Evolutionary conservation across 2,797 vertebrate species (phyloP).

Genomic region (Coccyzus lansbergi): DNA sequence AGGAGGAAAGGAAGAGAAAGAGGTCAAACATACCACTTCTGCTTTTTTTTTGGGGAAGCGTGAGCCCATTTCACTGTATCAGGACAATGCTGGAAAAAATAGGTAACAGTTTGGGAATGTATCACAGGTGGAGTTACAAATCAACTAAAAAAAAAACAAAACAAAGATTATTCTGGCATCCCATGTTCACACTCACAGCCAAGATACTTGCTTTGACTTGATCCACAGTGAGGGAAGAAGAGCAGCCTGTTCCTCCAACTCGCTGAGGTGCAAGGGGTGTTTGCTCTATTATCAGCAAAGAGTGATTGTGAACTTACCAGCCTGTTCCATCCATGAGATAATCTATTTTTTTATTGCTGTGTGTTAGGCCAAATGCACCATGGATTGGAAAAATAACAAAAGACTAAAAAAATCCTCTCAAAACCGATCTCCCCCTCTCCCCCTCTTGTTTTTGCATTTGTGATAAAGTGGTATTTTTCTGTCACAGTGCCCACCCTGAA

Average conservation of each 20-base stretch:
- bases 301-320: neutral
- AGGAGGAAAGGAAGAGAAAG: neutral
- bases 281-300: neutral
- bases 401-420: neutral
- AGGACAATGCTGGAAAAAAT: neutral
- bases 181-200: neutral
- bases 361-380: neutral
- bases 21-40: fast-evolving
- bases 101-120: neutral
- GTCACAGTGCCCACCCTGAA: constrained; percentile 11
- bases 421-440: neutral
- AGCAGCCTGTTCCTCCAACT: neutral
- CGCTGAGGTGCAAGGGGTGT: neutral
- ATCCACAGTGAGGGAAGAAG: neutral
- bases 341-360: neutral
- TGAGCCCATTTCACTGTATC: neutral
- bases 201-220: constrained; percentile 38
- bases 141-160: neutral
- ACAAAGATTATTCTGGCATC: neutral
- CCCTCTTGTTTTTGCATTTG: neutral
- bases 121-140: neutral
- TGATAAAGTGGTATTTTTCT: neutral
- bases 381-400: neutral
- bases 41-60: neutral
- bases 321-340: neutral